Percentiles rank a stretch among this genome's conserved stretches.
phyloP scores from a whole-genome alignment of 2,888 invertebrate species.

The Himalopsyche tibetana region DNA sequence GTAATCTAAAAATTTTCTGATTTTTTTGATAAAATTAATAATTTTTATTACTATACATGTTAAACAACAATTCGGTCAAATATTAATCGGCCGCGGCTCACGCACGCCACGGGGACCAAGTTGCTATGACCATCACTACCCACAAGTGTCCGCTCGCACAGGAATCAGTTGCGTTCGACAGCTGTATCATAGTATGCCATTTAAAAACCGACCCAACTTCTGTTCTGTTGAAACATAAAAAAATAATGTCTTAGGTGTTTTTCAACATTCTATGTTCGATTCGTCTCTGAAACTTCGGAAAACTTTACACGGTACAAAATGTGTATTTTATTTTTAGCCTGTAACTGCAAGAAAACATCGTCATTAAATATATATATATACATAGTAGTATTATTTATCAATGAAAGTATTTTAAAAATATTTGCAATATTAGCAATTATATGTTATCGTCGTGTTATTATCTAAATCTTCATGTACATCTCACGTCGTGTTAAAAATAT shows the following conservation, averaged over 20 bases:
- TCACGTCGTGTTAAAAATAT: conserved; percentile 54
- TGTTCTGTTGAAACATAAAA: conserved; percentile 11
- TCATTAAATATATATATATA: conserved; percentile 11
- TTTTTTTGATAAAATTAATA: background rate
- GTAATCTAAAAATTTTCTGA: background rate
- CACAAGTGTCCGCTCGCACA: background rate
- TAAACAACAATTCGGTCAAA: conserved; percentile 6
- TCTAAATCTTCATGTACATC: conserved; percentile 56
- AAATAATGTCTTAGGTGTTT: background rate
- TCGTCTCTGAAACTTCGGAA: conserved; percentile 11
- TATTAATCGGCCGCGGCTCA: conserved; percentile 1
- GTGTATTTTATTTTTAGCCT: conserved; percentile 17
- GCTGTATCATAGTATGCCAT: background rate
- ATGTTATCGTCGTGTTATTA: conserved; percentile 58
- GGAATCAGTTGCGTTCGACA: background rate
- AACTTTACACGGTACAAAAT: conserved; percentile 23
- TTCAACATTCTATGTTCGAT: background rate
- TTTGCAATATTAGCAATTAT: conserved; percentile 64
- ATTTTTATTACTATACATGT: background rate
- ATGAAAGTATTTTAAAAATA: conserved; percentile 54
- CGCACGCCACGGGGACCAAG: conserved; percentile 23
- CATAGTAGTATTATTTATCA: conserved; percentile 55
- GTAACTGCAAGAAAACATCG: conserved; percentile 2
- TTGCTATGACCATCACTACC: conserved; percentile 21
- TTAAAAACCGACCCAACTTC: background rate